A percentile compares a stretch with the other conserved stretches of the same genome.
phyloP scores from a whole-genome alignment of 2,888 invertebrate genomes.

The Andricus curvator region DNA sequence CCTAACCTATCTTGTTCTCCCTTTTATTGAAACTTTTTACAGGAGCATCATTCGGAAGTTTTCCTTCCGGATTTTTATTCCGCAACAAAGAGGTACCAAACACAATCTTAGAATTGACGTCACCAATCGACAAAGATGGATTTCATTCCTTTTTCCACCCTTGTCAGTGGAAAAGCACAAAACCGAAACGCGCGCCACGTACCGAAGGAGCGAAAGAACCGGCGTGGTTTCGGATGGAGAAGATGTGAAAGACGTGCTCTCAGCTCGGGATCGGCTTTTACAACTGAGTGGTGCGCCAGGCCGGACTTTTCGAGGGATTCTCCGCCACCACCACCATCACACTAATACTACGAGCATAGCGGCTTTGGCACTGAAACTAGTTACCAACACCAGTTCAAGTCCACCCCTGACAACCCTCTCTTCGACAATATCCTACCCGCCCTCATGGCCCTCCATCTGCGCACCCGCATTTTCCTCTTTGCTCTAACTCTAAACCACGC shows the following conservation, averaged over 20 bases:
- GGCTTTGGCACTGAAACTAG: slow-evolving; percentile 41
- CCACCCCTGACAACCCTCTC: slow-evolving; percentile 46
- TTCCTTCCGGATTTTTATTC: background rate
- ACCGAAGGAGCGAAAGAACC: slow-evolving; percentile 32
- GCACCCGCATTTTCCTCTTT: slow-evolving; percentile 19
- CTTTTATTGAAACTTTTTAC: background rate
- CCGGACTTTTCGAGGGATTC: slow-evolving; percentile 51
- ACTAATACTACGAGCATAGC: slow-evolving; percentile 49
- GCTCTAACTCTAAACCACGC: slow-evolving; percentile 17
- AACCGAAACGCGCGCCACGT: slow-evolving; percentile 33
- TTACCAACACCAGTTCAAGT: slow-evolving; percentile 46
- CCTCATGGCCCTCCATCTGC: slow-evolving; percentile 41
- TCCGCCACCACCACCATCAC: slow-evolving; percentile 52
- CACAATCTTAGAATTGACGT: background rate
- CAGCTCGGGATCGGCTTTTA: slow-evolving; percentile 52
- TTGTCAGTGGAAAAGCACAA: slow-evolving; percentile 25
- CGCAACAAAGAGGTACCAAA: slow-evolving; percentile 6
- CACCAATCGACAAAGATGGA: slow-evolving; percentile 4
- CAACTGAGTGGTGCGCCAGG: slow-evolving; percentile 52
- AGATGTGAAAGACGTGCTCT: slow-evolving; percentile 47
- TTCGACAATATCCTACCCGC: slow-evolving; percentile 34
- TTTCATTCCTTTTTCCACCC: slow-evolving; percentile 7
- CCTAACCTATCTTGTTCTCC: background rate
- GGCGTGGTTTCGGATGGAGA: slow-evolving; percentile 39
- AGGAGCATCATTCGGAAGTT: background rate